Conservation (phyloP, 2,113 vertebrate genomes). For the Calyptomena viridis region DNA sequence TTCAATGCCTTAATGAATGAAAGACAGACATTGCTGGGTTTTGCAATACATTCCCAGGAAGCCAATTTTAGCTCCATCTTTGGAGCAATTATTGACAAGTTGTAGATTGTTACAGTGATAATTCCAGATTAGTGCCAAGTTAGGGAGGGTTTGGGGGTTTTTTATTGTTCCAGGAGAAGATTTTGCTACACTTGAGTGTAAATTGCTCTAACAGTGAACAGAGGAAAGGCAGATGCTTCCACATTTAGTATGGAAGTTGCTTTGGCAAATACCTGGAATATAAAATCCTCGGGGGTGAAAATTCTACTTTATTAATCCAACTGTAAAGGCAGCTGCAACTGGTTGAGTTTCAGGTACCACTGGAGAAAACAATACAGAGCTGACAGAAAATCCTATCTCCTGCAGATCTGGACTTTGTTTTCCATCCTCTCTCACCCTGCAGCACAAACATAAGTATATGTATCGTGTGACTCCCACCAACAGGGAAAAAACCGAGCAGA, state of each 20-base stretch:
- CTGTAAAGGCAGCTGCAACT: background rate
- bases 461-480: rapidly evolving
- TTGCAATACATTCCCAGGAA: background rate
- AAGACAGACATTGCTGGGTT: background rate
- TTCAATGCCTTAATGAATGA: constrained; percentile 7
- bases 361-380: background rate
- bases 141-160: background rate
- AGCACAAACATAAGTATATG: background rate
- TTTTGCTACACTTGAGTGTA: constrained; percentile 1
- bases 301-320: background rate
- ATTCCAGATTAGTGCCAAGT: constrained; percentile 11
- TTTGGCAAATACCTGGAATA: background rate
- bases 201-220: constrained; percentile 35
- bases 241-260: background rate
- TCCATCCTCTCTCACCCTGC: background rate
- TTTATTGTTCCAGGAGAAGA: background rate
- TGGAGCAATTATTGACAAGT: constrained; percentile 26
- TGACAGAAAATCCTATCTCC: background rate
- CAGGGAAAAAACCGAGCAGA: background rate
- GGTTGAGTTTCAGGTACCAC: background rate
- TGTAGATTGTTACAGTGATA: background rate
- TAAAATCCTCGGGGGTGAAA: background rate
- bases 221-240: constrained; percentile 10
- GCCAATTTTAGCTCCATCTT: constrained; percentile 18
- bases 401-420: background rate